Base-by-base conservation (phyloP, 1,140 invertebrate genomes). In the Bombus polaris region DNA sequence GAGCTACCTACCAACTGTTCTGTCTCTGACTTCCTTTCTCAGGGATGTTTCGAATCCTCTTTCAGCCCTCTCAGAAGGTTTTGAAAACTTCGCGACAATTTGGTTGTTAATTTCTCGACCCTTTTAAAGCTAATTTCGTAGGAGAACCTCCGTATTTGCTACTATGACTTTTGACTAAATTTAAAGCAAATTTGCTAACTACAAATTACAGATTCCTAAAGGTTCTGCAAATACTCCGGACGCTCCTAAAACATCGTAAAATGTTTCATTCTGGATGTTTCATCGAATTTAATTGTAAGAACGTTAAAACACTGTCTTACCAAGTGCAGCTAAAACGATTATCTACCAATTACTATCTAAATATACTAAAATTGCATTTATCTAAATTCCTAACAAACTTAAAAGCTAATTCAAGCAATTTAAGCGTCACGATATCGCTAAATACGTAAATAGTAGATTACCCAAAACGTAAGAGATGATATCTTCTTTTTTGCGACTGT, bases 51-150 rank as follows among this genome's bases (percentile, higher is more conserved):
- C 71, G 2, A 82, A 32, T 62, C 59, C 81, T 37, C 28, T 47
- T 35, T 10, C 6, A 35, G 1, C 37, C 28, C 28, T n/a, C 37
- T 44, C 22, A 5, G 12, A 15, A 39, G 1, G 1, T 80, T 32
- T 73, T 47, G 44, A 73, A 80, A 85, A 57, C 25, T 18, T 12
- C 6, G 3, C 22, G 66, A 80, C 35, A 80, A 72, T 65, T 72
- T 22, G 8, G 12, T 68, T 18, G 44, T 62, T 83, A 77, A 83
- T 83, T 83, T 70, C 81, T 22, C 47, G 47, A 53, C 47, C 47
- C 47, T 25, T 35, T 44, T 10, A 70, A 59, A 35, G 0, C 44
- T 39, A 53, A 53, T 62, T 72, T 42, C 35, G 2, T 15, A 2
- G 47, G 18, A 53, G 1, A 22, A 53, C 22, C 37, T 10, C 3